Conservation (phyloP, 2,797 vertebrate species). For the Epinephelus awoara region DNA sequence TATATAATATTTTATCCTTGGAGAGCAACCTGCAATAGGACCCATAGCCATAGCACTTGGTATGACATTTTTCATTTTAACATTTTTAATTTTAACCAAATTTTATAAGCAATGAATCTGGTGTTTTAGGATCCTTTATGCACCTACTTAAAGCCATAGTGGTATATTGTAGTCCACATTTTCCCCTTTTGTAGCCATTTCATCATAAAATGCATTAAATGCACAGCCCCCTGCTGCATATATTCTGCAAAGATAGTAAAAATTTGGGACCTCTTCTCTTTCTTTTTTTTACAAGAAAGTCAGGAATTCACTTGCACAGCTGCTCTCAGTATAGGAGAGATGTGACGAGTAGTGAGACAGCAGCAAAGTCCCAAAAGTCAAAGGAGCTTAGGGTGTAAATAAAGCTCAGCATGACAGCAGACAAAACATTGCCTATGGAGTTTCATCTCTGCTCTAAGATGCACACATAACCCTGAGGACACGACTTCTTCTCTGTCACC, state of each 20-base stretch:
- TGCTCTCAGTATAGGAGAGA: constrained; percentile 3
- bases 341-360: constrained; percentile 52
- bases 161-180: neutral
- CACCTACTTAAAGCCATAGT: constrained; percentile 5
- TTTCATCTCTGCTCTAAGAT: constrained; percentile 55
- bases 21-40: no score
- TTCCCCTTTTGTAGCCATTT: neutral
- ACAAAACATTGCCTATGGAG: constrained; percentile 67
- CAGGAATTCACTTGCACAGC: constrained; percentile 17
- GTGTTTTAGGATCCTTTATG: neutral
- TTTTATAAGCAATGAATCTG: constrained; percentile 1
- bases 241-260: constrained; percentile 10
- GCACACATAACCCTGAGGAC: constrained; percentile 65
- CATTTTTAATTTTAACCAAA: neutral
- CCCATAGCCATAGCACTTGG: no score
- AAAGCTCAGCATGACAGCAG: constrained; percentile 64
- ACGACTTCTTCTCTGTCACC: constrained; percentile 63
- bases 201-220: constrained; percentile 11
- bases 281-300: constrained; percentile 8
- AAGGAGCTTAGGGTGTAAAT: constrained; percentile 68
- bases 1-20: no score
- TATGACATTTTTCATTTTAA: no score
- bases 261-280: neutral
- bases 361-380: constrained; percentile 63
- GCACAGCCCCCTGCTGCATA: neutral